Percentiles rank a stretch among this genome's conserved stretches.
Conservation (phyloP, 2,113 vertebrate species). For the Emydura subglobosa region DNA sequence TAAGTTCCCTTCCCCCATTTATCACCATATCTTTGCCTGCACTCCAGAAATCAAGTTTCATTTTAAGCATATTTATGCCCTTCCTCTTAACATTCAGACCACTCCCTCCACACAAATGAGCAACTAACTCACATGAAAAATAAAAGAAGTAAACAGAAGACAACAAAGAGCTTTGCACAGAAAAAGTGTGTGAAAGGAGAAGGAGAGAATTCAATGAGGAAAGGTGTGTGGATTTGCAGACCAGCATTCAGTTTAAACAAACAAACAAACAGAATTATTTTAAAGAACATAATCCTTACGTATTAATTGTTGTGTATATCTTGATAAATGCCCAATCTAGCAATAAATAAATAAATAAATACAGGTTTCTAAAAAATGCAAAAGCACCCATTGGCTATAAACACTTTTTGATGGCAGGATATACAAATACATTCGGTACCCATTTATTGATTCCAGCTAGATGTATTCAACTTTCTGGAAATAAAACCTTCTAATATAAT, state of each 20-base stretch:
- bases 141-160: constrained; percentile 1
- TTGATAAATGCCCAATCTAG: neutral
- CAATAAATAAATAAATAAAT: neutral
- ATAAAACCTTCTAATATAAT: neutral
- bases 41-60: neutral
- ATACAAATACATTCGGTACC: neutral
- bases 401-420: neutral
- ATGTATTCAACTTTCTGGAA: neutral
- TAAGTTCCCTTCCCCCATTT: neutral
- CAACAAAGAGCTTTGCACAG: neutral
- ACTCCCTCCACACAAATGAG: constrained; percentile 20
- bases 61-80: neutral
- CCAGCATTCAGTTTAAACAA: neutral
- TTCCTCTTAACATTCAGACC: neutral
- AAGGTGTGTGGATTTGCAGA: neutral
- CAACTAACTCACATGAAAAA: neutral
- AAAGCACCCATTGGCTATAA: neutral
- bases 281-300: neutral
- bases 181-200: neutral
- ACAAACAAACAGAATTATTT: neutral
- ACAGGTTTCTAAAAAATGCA: neutral
- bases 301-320: neutral
- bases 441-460: neutral
- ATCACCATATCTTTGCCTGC: neutral
- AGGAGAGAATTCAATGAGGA: constrained; percentile 11